Evolutionary conservation across 2,113 vertebrate species (phyloP).

Genomic region (Siphamia tubifer): DNA sequence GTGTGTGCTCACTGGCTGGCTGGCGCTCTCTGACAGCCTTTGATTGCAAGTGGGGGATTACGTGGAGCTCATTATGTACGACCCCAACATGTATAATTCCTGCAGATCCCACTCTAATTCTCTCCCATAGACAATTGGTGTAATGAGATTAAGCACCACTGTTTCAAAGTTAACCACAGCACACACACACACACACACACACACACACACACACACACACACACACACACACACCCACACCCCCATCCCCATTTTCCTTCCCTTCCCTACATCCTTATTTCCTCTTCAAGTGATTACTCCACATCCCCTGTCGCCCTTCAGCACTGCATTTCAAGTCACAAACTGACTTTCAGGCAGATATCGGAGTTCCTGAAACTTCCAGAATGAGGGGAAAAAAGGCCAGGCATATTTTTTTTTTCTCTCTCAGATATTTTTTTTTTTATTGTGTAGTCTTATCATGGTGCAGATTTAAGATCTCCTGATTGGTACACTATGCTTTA

Average conservation of each 20-base stretch:
- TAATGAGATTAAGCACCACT: conserved; percentile 79
- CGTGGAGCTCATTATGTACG: conserved; percentile 70
- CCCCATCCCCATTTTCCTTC: background rate
- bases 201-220: too few relatives aligned
- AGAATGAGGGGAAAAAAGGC: too few relatives aligned
- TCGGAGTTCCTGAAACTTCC: background rate
- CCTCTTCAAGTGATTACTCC: conserved; percentile 11
- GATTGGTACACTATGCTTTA: too few relatives aligned
- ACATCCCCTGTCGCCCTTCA: background rate
- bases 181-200: too few relatives aligned
- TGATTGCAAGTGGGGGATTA: conserved; percentile 76
- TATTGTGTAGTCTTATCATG: too few relatives aligned
- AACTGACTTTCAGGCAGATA: background rate
- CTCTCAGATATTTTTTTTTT: too few relatives aligned
- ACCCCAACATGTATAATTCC: conserved; percentile 78
- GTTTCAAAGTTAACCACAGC: conserved; percentile 46
- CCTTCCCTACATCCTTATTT: conserved; percentile 19
- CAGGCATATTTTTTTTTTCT: too few relatives aligned
- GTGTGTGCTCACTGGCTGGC: conserved; percentile 40
- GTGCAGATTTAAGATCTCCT: too few relatives aligned
- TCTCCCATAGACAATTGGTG: conserved; percentile 76
- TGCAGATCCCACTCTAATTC: conserved; percentile 77
- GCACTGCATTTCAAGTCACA: background rate
- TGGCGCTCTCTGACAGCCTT: conserved; percentile 50
- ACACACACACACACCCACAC: conserved; percentile 37